These are phyloP conservation scores for Istiophorus platypterus DNA, from an alignment of 2,113 vertebrate species.

Conservation along the genomic window DNA sequence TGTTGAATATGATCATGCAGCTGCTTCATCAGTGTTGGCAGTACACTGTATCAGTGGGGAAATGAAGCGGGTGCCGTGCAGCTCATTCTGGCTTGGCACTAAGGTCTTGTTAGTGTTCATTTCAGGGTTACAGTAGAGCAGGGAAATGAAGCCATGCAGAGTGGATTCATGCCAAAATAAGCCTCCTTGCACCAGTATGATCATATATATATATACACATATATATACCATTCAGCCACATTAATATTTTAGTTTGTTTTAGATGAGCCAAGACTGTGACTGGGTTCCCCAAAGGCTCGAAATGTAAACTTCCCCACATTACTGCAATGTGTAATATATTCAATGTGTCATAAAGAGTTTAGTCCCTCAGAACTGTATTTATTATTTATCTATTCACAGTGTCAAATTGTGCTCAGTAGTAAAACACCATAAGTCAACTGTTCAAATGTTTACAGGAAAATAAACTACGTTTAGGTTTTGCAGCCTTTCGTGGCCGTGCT, in stretches of 20 bases:
- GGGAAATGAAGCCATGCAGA: conserved; percentile 32
- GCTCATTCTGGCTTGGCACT: conserved; percentile 51
- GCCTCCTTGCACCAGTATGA: conserved; percentile 51
- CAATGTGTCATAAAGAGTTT: conserved; percentile 9
- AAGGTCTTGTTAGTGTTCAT: conserved; percentile 66
- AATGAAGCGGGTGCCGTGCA: conserved; percentile 50
- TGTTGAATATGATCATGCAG: conserved; percentile 65
- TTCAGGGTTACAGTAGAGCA: conserved; percentile 53
- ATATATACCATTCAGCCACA: too few relatives aligned
- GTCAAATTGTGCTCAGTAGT: neutral
- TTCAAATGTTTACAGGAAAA: neutral
- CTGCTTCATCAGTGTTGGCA: conserved; percentile 69
- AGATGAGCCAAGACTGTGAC: conserved; percentile 4
- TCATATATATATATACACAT: conserved; percentile 1
- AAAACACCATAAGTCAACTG: too few relatives aligned
- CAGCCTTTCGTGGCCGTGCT: neutral
- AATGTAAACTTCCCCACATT: conserved; percentile 14
- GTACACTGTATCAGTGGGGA: conserved; percentile 64
- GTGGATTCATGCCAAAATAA: conserved; percentile 56
- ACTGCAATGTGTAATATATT: neutral
- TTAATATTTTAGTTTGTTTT: conserved; percentile 5
- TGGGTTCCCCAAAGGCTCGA: conserved; percentile 7
- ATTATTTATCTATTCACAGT: neutral
- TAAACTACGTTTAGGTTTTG: neutral
- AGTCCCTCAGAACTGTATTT: neutral